phyloP scores from a whole-genome alignment of 2,888 invertebrate species.

The Taphrorychus bicolor region DNA sequence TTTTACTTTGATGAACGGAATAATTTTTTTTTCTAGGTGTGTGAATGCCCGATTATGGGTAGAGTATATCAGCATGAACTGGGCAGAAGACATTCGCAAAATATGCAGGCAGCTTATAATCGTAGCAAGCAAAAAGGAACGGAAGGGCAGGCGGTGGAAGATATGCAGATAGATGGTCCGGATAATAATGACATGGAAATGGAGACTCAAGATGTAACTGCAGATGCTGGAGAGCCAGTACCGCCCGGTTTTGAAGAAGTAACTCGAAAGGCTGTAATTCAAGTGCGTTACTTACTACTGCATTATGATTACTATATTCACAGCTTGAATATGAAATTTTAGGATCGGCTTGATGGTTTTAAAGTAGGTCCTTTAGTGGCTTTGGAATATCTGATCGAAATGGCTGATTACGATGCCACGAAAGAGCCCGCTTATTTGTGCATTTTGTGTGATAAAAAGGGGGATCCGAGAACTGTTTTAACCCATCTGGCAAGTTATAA shows the following conservation, averaged over 20 bases:
- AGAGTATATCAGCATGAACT: constrained; percentile 57
- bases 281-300: constrained; percentile 46
- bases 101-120: constrained; percentile 37
- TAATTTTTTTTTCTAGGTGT: constrained; percentile 44
- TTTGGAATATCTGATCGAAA: constrained; percentile 81
- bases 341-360: constrained; percentile 63
- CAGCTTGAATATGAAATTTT: constrained; percentile 30
- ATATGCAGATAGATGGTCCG: background rate
- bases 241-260: constrained; percentile 75
- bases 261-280: constrained; percentile 51
- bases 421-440: constrained; percentile 79
- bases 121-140: too few relatives aligned
- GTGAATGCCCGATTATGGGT: constrained; percentile 58
- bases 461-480: constrained; percentile 79
- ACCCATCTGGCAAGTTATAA: constrained; percentile 80
- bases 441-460: constrained; percentile 79
- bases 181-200: background rate
- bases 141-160: too few relatives aligned
- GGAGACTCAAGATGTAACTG: background rate
- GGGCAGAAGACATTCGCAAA: constrained; percentile 55
- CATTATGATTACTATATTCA: background rate
- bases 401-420: constrained; percentile 69
- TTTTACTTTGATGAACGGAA: background rate
- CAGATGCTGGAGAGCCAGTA: constrained; percentile 69
- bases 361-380: constrained; percentile 68